These are phyloP conservation scores for Rhinella marina DNA, from an alignment of 2,797 vertebrate genomes.

Conservation along the genomic window DNA sequence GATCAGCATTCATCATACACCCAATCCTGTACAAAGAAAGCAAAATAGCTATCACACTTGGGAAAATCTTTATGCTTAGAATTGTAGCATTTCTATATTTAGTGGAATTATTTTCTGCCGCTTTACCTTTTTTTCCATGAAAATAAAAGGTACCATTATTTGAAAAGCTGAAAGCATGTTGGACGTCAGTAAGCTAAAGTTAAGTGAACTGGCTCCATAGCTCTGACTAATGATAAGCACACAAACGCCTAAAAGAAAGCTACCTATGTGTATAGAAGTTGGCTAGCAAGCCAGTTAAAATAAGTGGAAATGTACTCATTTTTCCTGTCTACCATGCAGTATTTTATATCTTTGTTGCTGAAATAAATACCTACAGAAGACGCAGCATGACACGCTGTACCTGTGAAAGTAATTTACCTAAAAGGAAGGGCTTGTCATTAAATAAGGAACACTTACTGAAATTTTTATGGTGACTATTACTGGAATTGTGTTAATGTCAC, in stretches of 20 bases:
- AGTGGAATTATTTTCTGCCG: background rate
- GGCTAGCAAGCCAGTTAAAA: conserved; percentile 3
- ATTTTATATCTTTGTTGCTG: conserved; percentile 16
- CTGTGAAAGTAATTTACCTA: conserved; percentile 38
- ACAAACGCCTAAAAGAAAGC: conserved; percentile 49
- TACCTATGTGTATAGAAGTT: conserved; percentile 47
- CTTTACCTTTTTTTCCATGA: background rate
- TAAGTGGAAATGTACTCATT: conserved; percentile 28
- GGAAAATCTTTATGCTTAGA: background rate
- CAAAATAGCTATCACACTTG: background rate
- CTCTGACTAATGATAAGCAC: conserved; percentile 53
- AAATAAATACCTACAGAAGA: background rate
- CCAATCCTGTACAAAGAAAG: background rate
- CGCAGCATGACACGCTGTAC: conserved; percentile 25
- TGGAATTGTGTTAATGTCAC: background rate
- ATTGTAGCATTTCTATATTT: background rate
- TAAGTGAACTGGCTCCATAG: conserved; percentile 34
- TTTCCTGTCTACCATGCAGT: background rate
- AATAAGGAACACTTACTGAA: background rate
- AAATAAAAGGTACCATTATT: conserved; percentile 26
- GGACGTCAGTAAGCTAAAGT: background rate
- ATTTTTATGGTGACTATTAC: background rate
- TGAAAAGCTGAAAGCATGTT: conserved; percentile 22
- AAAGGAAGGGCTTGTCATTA: background rate
- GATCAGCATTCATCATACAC: background rate